These are phyloP conservation scores for Lytechinus variegatus DNA, from an alignment of 35 echinoderm and acorn worm genomes.

Conservation along the genomic window DNA sequence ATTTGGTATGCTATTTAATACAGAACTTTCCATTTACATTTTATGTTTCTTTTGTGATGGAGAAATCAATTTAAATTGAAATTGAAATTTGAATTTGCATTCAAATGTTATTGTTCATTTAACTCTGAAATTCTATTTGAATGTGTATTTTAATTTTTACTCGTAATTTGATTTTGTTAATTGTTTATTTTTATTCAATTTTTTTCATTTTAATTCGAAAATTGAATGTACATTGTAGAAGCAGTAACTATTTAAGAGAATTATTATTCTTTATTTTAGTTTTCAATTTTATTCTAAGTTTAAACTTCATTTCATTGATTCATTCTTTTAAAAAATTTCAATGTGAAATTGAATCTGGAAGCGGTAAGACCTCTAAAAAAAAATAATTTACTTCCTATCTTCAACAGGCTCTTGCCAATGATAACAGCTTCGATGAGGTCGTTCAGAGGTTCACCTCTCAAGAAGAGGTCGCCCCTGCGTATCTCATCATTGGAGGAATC, in stretches of 20 bases:
- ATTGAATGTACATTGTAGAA: not conserved
- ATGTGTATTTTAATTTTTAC: not conserved
- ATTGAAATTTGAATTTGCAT: not conserved
- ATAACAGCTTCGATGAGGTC: conserved; percentile 53
- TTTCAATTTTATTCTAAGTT: not conserved
- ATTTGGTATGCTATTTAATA: no score
- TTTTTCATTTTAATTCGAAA: not conserved
- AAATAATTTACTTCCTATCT: not conserved
- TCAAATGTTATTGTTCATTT: not conserved
- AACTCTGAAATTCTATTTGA: not conserved
- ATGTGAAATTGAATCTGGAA: not conserved
- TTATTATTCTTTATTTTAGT: not conserved
- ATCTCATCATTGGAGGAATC: conserved; percentile 75
- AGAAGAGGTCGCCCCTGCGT: conserved; percentile 76
- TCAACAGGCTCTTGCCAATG: conserved; percentile 27
- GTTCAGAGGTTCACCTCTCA: conserved; percentile 46
- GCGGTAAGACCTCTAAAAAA: not conserved
- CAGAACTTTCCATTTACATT: not conserved
- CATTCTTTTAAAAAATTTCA: not conserved
- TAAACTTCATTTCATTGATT: no score
- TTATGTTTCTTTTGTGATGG: not conserved
- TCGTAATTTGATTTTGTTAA: not conserved
- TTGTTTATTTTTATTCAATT: no score
- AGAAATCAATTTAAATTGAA: not conserved
- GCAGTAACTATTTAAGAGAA: no score